Evolutionary conservation across 2,888 invertebrate species (phyloP).

Genomic region (Phragmatobia fuliginosa): DNA sequence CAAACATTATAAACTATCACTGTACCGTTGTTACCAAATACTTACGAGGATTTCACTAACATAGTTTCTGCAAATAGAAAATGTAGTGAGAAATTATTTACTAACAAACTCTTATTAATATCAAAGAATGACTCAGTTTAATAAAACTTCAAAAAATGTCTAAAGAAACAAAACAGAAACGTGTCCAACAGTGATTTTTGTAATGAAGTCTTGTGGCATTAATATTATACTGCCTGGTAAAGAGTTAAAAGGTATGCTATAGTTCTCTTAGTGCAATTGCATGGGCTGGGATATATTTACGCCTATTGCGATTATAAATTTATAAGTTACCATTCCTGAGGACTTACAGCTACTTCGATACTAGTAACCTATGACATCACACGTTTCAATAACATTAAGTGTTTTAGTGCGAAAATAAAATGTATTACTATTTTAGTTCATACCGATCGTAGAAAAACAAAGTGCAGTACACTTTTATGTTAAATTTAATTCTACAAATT

Average conservation of each 20-base stretch:
- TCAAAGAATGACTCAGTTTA: constrained; percentile 30
- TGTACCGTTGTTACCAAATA: constrained; percentile 60
- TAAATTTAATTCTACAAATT: constrained; percentile 66
- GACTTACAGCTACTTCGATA: constrained; percentile 54
- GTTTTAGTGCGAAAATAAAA: constrained; percentile 45
- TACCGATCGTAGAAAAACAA: constrained; percentile 54
- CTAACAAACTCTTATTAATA: constrained; percentile 16
- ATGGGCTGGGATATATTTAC: constrained; percentile 60
- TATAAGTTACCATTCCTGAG: constrained; percentile 60
- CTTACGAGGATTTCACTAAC: constrained; percentile 48
- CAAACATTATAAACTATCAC: constrained; percentile 79
- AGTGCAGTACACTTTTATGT: constrained; percentile 51
- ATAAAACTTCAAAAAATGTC: constrained; percentile 27
- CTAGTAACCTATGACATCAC: constrained; percentile 63
- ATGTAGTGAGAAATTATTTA: constrained; percentile 23
- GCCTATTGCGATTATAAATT: constrained; percentile 64
- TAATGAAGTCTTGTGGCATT: constrained; percentile 28
- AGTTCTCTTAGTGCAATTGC: constrained; percentile 21
- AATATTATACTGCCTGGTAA: constrained; percentile 11
- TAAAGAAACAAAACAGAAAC: constrained; percentile 13
- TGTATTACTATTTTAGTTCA: constrained; percentile 37
- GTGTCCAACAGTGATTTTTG: constrained; percentile 13
- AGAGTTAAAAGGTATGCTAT: constrained; percentile 14
- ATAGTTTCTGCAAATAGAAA: constrained; percentile 25
- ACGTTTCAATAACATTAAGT: constrained; percentile 51